These are phyloP conservation scores for Pantherophis vulpinus DNA, from an alignment of 2,797 vertebrate species.

Conservation along the genomic window DNA sequence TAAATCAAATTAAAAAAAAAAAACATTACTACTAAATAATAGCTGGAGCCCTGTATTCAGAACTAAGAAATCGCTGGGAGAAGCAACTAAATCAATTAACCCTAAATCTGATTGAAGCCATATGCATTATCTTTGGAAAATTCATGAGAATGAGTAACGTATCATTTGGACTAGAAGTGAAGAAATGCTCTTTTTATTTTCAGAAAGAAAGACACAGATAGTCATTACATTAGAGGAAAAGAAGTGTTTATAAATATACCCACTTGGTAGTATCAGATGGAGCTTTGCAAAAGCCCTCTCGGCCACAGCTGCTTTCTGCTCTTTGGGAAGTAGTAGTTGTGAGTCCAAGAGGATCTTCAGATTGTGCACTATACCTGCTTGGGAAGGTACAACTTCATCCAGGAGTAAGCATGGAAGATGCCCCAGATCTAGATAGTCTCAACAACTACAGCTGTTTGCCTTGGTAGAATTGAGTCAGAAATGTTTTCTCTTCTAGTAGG, in stretches of 20 bases:
- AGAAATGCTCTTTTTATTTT: not conserved
- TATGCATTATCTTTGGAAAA: not conserved
- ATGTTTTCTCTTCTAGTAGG: not conserved
- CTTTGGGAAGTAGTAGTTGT: not conserved
- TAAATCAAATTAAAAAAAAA: too few species aligned
- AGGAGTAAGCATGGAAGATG: not conserved
- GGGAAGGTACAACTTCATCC: not conserved
- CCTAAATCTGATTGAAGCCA: not conserved
- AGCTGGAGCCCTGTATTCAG: not conserved
- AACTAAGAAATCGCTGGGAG: not conserved
- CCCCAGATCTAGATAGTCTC: not conserved
- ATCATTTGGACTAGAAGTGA: not conserved
- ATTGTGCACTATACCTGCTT: not conserved
- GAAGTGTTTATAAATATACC: not conserved
- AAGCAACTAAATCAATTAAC: not conserved
- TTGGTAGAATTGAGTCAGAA: not conserved
- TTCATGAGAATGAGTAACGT: not conserved
- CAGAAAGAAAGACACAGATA: not conserved
- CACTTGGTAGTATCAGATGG: not conserved
- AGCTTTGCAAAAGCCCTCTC: not conserved
- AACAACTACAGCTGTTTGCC: not conserved
- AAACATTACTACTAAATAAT: not conserved
- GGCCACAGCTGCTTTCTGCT: not conserved
- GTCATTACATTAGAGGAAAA: not conserved
- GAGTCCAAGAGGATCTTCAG: not conserved